Conservation (phyloP, 2,797 vertebrate species). For the Enteromius anoplus region DNA sequence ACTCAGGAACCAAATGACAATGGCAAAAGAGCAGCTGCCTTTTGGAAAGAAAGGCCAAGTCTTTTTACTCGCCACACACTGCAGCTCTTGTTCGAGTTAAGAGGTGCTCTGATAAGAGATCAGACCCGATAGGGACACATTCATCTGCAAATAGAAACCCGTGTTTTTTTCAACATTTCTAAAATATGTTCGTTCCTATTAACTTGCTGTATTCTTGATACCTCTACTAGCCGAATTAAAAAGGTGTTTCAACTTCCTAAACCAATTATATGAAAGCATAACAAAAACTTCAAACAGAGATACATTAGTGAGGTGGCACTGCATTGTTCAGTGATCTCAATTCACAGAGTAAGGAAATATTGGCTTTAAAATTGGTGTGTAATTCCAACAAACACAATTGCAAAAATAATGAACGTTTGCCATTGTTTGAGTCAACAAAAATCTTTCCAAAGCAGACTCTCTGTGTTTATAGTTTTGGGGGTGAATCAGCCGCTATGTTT, state of each 20-base stretch:
- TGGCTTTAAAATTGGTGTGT: constrained; percentile 1
- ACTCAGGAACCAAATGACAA: neutral
- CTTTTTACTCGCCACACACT: constrained; percentile 31
- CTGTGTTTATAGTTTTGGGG: constrained; percentile 7
- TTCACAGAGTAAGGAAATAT: constrained; percentile 32
- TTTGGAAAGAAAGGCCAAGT: constrained; percentile 51
- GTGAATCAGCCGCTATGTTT: constrained; percentile 9
- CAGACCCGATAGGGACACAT: neutral
- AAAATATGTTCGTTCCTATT: neutral
- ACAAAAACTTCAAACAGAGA: constrained; percentile 45
- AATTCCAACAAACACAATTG: neutral
- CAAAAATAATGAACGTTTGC: neutral
- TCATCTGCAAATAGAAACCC: constrained; percentile 36
- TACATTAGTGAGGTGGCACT: constrained; percentile 46
- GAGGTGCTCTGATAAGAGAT: constrained; percentile 51
- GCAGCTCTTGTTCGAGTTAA: constrained; percentile 57
- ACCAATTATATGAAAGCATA: constrained; percentile 19
- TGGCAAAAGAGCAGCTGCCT: constrained; percentile 16
- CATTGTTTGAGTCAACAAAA: neutral
- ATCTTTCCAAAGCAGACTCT: constrained; percentile 22
- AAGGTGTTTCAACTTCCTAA: neutral
- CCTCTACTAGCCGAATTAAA: constrained; percentile 24
- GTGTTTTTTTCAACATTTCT: constrained; percentile 5
- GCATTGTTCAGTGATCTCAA: constrained; percentile 52
- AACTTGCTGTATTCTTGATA: neutral